phyloP scores from a whole-genome alignment of 53 echinoderm and acorn worm species.

The Mesocentrotus franciscanus region DNA sequence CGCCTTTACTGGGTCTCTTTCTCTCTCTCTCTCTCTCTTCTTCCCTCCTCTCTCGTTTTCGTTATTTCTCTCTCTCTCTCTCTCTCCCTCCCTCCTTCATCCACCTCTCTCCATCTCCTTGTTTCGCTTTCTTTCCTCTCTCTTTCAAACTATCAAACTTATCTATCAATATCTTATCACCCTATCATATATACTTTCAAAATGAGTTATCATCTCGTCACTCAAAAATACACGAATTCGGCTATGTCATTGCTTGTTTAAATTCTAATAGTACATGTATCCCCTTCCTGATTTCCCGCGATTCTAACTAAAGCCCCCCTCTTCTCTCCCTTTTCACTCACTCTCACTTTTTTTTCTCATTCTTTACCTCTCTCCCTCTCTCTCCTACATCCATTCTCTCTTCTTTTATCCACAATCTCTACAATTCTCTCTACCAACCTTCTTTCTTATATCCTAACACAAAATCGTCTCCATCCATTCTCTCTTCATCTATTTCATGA shows the following conservation, averaged over 20 bases:
- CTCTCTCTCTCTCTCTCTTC: background rate
- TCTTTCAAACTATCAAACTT: background rate
- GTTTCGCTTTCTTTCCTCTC: background rate
- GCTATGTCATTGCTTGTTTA: too few relatives aligned
- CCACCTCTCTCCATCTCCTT: background rate
- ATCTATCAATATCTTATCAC: background rate
- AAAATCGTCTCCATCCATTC: background rate
- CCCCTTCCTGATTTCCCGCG: too few relatives aligned
- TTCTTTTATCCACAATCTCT: too few relatives aligned
- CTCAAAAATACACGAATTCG: too few relatives aligned
- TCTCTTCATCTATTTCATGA: background rate
- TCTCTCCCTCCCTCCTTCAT: background rate
- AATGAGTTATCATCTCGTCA: too few relatives aligned
- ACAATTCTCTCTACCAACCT: too few relatives aligned
- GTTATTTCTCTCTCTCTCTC: background rate
- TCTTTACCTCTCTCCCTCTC: too few relatives aligned
- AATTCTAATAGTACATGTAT: too few relatives aligned
- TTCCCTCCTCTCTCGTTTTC: background rate
- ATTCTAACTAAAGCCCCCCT: too few relatives aligned
- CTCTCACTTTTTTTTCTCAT: background rate
- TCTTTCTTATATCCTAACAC: too few relatives aligned
- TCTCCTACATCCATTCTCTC: too few relatives aligned
- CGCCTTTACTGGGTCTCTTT: background rate
- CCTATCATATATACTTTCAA: background rate
- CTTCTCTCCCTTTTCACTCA: background rate